Conservation (phyloP, 2,888 invertebrate species). For the Xanthostigma xanthostigma region DNA sequence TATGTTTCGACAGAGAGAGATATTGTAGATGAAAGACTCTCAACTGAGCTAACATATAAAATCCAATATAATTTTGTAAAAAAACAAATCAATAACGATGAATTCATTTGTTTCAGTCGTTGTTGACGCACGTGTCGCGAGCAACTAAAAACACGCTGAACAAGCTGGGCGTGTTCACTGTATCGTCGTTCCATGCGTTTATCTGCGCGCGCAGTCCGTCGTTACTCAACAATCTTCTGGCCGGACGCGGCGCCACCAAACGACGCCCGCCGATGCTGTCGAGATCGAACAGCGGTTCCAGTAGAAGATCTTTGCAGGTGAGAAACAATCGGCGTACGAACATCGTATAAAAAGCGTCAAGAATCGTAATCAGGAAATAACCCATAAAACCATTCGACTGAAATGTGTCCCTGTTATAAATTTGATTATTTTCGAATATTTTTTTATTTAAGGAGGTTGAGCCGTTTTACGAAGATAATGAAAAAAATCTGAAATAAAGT, state of each 20-base stretch:
- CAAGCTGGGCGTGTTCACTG: slow-evolving; percentile 92
- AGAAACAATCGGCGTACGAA: slow-evolving; percentile 15
- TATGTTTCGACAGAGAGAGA: too few relatives aligned
- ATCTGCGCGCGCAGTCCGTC: slow-evolving; percentile 93
- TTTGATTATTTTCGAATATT: background rate
- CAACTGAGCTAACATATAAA: too few relatives aligned
- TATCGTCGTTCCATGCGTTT: slow-evolving; percentile 95
- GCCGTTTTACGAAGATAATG: too few relatives aligned
- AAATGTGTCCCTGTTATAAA: background rate
- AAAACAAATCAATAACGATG: too few relatives aligned
- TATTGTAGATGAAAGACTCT: too few relatives aligned
- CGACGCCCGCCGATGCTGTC: slow-evolving; percentile 79
- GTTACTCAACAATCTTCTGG: slow-evolving; percentile 77
- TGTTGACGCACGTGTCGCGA: slow-evolving; percentile 87
- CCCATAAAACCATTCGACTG: background rate
- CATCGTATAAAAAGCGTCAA: background rate
- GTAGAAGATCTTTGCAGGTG: slow-evolving; percentile 74
- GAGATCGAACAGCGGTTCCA: slow-evolving; percentile 77
- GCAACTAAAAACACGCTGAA: slow-evolving; percentile 89
- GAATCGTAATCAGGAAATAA: background rate
- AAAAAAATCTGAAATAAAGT: too few relatives aligned
- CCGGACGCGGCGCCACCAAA: slow-evolving; percentile 82
- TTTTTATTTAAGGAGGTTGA: too few relatives aligned
- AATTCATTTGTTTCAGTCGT: slow-evolving; percentile 50
- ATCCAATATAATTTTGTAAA: too few relatives aligned